Evolutionary conservation across 2,888 invertebrate genomes (phyloP).

Genomic region (Morpho deidamia): DNA sequence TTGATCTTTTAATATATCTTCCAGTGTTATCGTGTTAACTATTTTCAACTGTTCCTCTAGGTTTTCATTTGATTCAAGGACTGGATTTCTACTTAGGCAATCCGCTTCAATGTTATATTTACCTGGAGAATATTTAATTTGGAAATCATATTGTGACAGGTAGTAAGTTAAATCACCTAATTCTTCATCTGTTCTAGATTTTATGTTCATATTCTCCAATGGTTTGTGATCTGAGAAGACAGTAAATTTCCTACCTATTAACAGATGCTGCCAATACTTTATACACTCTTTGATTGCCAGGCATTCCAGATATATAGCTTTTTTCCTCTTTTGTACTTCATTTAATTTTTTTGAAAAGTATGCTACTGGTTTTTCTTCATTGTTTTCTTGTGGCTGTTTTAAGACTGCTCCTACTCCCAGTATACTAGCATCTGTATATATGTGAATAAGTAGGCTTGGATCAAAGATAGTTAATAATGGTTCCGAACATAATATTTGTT

Average conservation of each 20-base stretch:
- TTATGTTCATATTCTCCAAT: constrained; percentile 21
- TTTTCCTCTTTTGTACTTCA: constrained; percentile 20
- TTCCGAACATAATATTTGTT: constrained; percentile 16
- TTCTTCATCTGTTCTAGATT: constrained; percentile 24
- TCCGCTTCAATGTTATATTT: not conserved
- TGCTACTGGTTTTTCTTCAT: constrained; percentile 8
- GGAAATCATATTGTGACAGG: constrained; percentile 32
- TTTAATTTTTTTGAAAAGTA: constrained; percentile 9
- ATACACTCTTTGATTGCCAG: constrained; percentile 27
- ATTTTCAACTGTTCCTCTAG: not conserved
- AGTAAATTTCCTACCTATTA: constrained; percentile 24
- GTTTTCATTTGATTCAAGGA: not conserved
- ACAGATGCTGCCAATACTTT: constrained; percentile 27
- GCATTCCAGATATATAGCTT: constrained; percentile 27
- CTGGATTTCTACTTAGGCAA: not conserved
- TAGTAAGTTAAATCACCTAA: constrained; percentile 27
- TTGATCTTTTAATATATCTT: constrained; percentile 6
- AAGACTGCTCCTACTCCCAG: constrained; percentile 12
- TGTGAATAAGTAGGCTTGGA: constrained; percentile 9
- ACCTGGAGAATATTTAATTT: constrained; percentile 5
- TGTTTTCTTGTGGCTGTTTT: constrained; percentile 5
- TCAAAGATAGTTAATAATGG: constrained; percentile 16
- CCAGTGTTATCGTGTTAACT: not conserved
- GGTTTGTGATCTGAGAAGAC: constrained; percentile 29
- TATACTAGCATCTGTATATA: constrained; percentile 15